Evolutionary conservation across 2,888 invertebrate species (phyloP).

Genomic region (Psococerastis gibbosa): DNA sequence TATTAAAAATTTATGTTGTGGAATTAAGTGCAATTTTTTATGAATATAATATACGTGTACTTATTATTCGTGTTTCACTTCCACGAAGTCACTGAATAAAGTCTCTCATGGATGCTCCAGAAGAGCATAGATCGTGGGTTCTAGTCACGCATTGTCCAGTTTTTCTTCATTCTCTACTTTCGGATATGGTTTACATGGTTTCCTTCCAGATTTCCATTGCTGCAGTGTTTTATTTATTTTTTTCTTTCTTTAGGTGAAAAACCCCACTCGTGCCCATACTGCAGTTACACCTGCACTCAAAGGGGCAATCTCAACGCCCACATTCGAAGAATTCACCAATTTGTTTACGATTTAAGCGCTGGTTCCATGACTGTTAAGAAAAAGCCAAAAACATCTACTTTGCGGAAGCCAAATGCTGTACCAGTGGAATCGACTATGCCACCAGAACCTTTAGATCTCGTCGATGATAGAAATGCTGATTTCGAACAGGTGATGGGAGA

Average conservation of each 20-base stretch:
- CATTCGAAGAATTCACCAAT: conserved; percentile 13
- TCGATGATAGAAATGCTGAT: conserved; percentile 7
- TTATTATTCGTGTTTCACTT: too few relatives aligned
- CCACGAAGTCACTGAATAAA: too few relatives aligned
- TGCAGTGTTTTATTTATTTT: not conserved
- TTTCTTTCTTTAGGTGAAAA: conserved; percentile 24
- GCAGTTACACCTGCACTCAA: conserved; percentile 34
- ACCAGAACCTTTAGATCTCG: not conserved
- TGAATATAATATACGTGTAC: too few relatives aligned
- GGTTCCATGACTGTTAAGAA: not conserved
- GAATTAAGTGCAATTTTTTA: too few relatives aligned
- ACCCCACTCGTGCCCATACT: conserved; percentile 34
- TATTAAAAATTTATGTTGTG: too few relatives aligned
- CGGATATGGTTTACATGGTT: too few relatives aligned
- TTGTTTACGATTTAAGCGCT: conserved; percentile 7
- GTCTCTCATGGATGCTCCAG: too few relatives aligned
- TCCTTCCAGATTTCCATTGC: not conserved
- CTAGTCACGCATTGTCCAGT: too few relatives aligned
- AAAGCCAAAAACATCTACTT: not conserved
- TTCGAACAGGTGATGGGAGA: conserved; percentile 16
- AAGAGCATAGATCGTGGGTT: too few relatives aligned
- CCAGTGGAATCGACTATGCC: not conserved
- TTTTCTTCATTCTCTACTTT: too few relatives aligned
- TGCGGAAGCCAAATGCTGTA: not conserved
- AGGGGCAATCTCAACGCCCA: conserved; percentile 25